Evolutionary conservation across 2,888 invertebrate genomes (phyloP).

Genomic region (Noctua janthina): DNA sequence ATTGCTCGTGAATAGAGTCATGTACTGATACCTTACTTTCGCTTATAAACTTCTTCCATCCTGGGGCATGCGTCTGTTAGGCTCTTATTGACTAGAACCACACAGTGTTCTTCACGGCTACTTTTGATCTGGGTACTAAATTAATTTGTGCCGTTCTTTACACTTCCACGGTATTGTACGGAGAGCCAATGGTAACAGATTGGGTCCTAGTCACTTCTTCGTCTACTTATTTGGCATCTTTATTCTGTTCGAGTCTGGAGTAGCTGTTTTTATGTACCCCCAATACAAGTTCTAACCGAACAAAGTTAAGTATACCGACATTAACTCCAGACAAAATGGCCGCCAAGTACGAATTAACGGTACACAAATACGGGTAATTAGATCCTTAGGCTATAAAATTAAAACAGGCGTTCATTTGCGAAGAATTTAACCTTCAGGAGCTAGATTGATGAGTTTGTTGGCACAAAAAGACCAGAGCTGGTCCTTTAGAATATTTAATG

Average conservation of each 20-base stretch:
- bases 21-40: background rate
- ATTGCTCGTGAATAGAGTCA: background rate
- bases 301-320: constrained; percentile 34
- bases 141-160: background rate
- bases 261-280: background rate
- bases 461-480: constrained; percentile 13
- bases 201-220: too few species aligned
- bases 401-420: constrained; percentile 58
- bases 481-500: constrained; percentile 19
- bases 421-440: constrained; percentile 63
- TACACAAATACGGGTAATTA: constrained; percentile 65
- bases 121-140: background rate
- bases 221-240: background rate
- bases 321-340: constrained; percentile 47
- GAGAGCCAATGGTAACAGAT: background rate
- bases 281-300: background rate
- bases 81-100: background rate
- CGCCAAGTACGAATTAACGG: constrained; percentile 63
- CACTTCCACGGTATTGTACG: background rate
- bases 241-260: background rate
- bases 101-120: background rate
- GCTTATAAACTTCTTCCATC: background rate
- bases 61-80: background rate
- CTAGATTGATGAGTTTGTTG: constrained; percentile 64
- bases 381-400: constrained; percentile 60